Evolutionary conservation across 2,113 vertebrate genomes (phyloP).

Genomic region (Ailuropoda melanoleuca): DNA sequence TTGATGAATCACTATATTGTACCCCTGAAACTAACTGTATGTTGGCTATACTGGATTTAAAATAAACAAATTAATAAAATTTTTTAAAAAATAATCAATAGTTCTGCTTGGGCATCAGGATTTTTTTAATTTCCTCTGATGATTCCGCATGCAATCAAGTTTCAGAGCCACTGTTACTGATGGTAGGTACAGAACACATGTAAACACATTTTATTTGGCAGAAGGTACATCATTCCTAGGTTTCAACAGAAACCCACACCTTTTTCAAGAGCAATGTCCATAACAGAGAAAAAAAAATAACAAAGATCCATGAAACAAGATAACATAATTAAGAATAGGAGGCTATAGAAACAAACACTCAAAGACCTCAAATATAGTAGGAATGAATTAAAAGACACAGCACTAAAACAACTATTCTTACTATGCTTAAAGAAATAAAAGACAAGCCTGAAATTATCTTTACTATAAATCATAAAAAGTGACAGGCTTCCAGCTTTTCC

Average conservation of each 20-base stretch:
- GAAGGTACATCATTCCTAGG: background rate
- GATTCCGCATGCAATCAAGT: background rate
- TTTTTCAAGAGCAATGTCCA: background rate
- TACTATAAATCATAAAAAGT: background rate
- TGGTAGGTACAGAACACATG: background rate
- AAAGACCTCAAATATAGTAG: background rate
- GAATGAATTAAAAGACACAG: background rate
- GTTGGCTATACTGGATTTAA: background rate
- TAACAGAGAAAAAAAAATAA: background rate
- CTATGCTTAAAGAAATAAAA: background rate
- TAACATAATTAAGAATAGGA: background rate
- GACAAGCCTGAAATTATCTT: slow-evolving; percentile 18
- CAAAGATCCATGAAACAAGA: background rate
- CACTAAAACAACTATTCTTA: background rate
- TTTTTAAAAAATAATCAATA: background rate
- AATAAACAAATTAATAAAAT: background rate
- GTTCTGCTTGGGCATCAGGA: background rate
- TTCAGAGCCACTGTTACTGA: background rate
- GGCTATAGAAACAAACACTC: background rate
- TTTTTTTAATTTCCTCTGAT: background rate
- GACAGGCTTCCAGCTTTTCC: too few relatives aligned
- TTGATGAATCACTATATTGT: background rate
- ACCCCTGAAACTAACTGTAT: background rate
- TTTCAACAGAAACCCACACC: background rate
- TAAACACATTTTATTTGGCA: background rate